Evolutionary conservation across 2,888 invertebrate species (phyloP), one percentile per base, ranked within the genome.

Genomic region (Baronia brevicornis): DNA sequence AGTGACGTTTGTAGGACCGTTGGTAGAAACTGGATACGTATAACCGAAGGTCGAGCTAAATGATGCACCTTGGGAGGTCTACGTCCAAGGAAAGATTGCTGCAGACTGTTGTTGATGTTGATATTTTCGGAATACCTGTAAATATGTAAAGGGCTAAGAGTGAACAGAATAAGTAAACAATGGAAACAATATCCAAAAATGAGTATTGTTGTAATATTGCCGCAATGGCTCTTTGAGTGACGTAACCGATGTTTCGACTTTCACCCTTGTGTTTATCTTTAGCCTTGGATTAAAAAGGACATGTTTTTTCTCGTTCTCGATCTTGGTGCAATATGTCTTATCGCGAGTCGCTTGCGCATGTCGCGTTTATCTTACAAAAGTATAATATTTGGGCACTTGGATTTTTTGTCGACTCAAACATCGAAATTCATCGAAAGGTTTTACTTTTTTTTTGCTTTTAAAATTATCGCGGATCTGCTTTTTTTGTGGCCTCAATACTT

Each of bases 311-410:
- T 51, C 40, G 33, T 38, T 40, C 36, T 51, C 59, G 61, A 63
- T 67, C 63, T 61, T 49, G 43, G 40, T 46, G 49, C 57, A 28
- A 47, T 48, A 48, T 41, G 46, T 41, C 38, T 69, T 68, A 70
- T 73, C 71, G 31, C 27, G 20, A 22, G 41, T 44, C 48, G 58
- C 48, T 52, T 53, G 57, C 45, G 51, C 51, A 46, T 51, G 53
- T 58, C 52, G 45, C 49, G 39, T 43, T 46, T 64, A 60, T 64
- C 60, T 65, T 39, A 52, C 42, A 46, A 54, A 59, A 60, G 46
- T 63, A 65, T 53, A 72, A 73, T 73, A 69, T 75, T 74, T 74
- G 64, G 65, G 55, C 54, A 59, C 57, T 64, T 52, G 49, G 50
- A 38, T 28, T 44, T 41, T 44, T 33, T 37, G 24, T 22, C 18